Evolutionary conservation across 2,113 vertebrate genomes (phyloP).

Genomic region (Zosterops japonicus): DNA sequence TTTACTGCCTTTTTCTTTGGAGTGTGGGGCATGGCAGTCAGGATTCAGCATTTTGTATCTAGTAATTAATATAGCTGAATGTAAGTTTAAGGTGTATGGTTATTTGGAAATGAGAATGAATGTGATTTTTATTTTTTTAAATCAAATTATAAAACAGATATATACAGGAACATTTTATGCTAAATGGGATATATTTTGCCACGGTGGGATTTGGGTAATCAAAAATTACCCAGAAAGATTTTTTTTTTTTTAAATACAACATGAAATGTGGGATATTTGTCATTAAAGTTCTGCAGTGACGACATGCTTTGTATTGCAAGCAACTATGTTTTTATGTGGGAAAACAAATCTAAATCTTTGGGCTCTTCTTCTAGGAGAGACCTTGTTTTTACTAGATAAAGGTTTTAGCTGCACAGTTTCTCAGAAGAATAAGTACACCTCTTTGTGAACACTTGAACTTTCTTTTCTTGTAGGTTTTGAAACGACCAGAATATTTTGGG

Average conservation of each 20-base stretch:
- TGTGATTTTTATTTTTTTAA: neutral
- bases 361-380: neutral
- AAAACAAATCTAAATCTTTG: neutral
- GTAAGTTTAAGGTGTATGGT: neutral
- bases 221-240: neutral
- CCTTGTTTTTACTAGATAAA: neutral
- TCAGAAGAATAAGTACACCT: neutral
- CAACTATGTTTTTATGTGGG: neutral
- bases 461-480: conserved; percentile 87
- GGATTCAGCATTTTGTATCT: neutral
- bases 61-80: neutral
- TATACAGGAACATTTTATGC: neutral
- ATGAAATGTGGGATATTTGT: neutral
- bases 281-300: neutral
- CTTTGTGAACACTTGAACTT: neutral
- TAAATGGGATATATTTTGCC: neutral
- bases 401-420: neutral
- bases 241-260: neutral
- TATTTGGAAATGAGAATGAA: neutral
- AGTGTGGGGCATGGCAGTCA: neutral
- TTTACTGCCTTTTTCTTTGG: neutral
- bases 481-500: conserved; percentile 98
- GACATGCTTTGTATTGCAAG: neutral
- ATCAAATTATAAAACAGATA: neutral
- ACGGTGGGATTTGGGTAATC: neutral